Evolutionary conservation across 2,888 invertebrate species (phyloP).

Genomic region (Prenolepis imparis): DNA sequence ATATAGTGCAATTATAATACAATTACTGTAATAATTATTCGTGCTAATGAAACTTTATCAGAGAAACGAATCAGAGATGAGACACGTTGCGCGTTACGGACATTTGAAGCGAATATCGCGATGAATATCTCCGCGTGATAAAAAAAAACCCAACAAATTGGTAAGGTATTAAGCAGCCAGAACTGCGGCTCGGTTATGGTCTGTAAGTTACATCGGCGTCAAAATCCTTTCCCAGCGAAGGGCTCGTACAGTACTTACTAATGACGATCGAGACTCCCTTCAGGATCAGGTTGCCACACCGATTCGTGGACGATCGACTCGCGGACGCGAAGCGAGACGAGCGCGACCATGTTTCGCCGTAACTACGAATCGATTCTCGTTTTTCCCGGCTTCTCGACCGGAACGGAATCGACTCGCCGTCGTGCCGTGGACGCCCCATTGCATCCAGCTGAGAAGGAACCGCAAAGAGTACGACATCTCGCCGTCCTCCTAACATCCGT

Average conservation of each 20-base stretch:
- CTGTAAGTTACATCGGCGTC: constrained; percentile 24
- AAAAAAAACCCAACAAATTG: neutral
- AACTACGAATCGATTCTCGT: constrained; percentile 58
- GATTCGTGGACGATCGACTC: constrained; percentile 28
- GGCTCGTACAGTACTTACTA: constrained; percentile 1
- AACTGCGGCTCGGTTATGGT: constrained; percentile 16
- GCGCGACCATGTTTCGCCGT: constrained; percentile 47
- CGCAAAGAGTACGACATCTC: constrained; percentile 53
- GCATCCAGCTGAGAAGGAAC: constrained; percentile 49
- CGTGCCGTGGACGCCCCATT: constrained; percentile 53
- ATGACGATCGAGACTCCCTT: neutral
- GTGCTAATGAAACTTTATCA: neutral
- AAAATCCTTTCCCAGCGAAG: constrained; percentile 29
- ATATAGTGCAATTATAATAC: neutral
- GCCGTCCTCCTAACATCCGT: constrained; percentile 35
- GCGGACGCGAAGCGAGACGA: constrained; percentile 45
- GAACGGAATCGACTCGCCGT: constrained; percentile 54
- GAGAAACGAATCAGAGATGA: neutral
- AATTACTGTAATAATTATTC: neutral
- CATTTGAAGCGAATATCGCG: neutral
- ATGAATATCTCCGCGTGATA: neutral
- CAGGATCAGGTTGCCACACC: constrained; percentile 12
- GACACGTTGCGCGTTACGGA: neutral
- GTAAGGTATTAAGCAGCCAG: neutral
- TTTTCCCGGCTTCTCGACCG: constrained; percentile 50